Base-by-base conservation (phyloP, 2,113 vertebrate species). In the Chaetodon trifascialis region DNA sequence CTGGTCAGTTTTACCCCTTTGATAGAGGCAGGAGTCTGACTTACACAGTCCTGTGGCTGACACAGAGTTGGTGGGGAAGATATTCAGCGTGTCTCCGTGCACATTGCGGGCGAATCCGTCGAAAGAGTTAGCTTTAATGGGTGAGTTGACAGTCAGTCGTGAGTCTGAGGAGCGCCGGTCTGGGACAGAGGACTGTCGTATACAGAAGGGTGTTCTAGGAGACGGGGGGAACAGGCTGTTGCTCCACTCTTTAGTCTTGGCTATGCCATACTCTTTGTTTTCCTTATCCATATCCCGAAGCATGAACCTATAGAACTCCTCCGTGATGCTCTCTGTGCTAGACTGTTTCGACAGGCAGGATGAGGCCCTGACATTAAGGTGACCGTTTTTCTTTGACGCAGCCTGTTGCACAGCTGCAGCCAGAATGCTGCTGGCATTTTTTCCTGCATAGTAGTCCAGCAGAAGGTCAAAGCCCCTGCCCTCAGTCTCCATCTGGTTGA, bases 401-500 rank as follows among this genome's bases (percentile, higher is more conserved):
- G 94, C 96, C 90, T 99, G 98, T 49, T 98, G 97, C 77, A 99
- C 90, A 9, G 98, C 98, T 25, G 97, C 96, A 73, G 92, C 94
- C 88, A 99, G 91, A 72, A 99, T 99, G 89, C 70, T 98, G 90
- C 94, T 97, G 40, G 98, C 98, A 47, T 98, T 99, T 94, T 97
- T 98, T 40, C 97, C 97, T 5, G 98, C 98, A 0, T 99, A 99
- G 87, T 99, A 99, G 92, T 99, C 98, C 73, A 99, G 91, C 60
- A 99, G 90, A 19, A 99, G 91, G 88, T 99, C 98, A 88, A 99
- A 99, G 0, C 96, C 97, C 78, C 98, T 94, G 58, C 98, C 98
- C 93, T 99, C 98, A 0, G 91, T 97, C 93, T 99, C 98, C 98
- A 99, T 99, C 90, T 99, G 98, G 91, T 97, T 99, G 44, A 99